Percentiles rank a stretch among this genome's conserved stretches.
These are phyloP conservation scores for Oryzias dopingdopingensis DNA, from an alignment of 2,797 vertebrate species.

Conservation along the genomic window DNA sequence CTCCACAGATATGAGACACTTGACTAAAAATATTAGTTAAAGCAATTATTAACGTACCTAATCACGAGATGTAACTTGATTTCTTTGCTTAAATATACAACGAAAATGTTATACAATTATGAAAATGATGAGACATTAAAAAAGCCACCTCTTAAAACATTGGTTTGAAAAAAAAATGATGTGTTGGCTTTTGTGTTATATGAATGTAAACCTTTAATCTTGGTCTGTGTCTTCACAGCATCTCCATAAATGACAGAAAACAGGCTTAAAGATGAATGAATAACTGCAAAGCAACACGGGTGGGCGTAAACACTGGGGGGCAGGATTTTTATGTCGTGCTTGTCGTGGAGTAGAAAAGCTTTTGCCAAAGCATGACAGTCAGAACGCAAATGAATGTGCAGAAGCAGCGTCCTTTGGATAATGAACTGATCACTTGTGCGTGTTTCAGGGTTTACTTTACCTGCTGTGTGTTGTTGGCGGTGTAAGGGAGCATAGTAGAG, in stretches of 20 bases:
- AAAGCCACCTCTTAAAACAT: no score
- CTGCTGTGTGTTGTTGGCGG: constrained; percentile 92
- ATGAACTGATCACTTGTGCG: background rate
- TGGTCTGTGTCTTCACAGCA: constrained; percentile 2
- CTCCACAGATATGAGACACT: no score
- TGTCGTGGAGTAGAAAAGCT: constrained; percentile 30
- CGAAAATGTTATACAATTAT: no score
- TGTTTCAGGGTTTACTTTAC: constrained; percentile 48
- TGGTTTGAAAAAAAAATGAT: no score
- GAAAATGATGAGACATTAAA: no score
- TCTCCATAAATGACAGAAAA: constrained; percentile 24
- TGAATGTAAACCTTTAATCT: constrained; percentile 30
- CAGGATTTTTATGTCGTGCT: constrained; percentile 56
- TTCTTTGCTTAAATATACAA: no score
- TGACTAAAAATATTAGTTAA: no score
- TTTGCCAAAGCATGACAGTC: constrained; percentile 32
- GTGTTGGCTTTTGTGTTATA: background rate
- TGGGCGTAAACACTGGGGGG: constrained; percentile 57
- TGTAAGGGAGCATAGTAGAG: constrained; percentile 94
- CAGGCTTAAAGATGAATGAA: constrained; percentile 27
- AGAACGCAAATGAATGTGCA: constrained; percentile 23
- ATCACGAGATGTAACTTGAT: no score
- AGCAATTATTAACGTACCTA: no score
- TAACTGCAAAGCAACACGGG: constrained; percentile 17
- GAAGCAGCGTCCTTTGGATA: constrained; percentile 1